Percentiles rank a stretch among this genome's conserved stretches.
phyloP scores from a whole-genome alignment of 2,888 invertebrate species.

The Parthenolecanium corni region DNA sequence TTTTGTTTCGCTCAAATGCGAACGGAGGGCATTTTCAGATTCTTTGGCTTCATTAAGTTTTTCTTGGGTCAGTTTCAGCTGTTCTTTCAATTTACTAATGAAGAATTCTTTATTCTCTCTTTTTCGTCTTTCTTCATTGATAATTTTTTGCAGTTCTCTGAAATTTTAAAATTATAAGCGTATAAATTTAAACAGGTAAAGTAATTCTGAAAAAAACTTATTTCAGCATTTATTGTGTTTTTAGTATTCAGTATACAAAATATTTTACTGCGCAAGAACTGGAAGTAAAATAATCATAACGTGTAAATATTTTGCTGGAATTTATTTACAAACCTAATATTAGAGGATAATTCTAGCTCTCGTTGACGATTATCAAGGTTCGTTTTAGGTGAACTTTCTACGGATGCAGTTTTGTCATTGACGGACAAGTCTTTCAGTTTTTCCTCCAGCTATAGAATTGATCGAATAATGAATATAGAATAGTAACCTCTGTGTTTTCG shows the following conservation, averaged over 20 bases:
- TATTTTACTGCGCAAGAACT: too few species aligned
- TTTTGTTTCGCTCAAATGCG: conserved; percentile 37
- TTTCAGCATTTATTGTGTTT: too few species aligned
- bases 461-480: conserved; percentile 33
- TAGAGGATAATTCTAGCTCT: conserved; percentile 54
- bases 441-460: conserved; percentile 47
- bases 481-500: conserved; percentile 49
- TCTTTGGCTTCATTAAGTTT: conserved; percentile 43
- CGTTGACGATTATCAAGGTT: conserved; percentile 66
- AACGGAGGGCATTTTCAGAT: conserved; percentile 39
- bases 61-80: conserved; percentile 46
- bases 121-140: conserved; percentile 59
- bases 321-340: conserved; percentile 4
- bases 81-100: conserved; percentile 43
- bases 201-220: neutral
- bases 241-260: too few species aligned
- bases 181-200: neutral
- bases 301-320: neutral
- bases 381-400: conserved; percentile 57
- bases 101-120: conserved; percentile 63
- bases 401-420: conserved; percentile 44
- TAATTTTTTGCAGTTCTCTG: conserved; percentile 66
- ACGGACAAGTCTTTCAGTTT: conserved; percentile 47
- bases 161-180: neutral
- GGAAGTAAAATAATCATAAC: too few species aligned